Evolutionary conservation across 2,797 vertebrate genomes (phyloP).

Genomic region (Emydoidea blandingii): DNA sequence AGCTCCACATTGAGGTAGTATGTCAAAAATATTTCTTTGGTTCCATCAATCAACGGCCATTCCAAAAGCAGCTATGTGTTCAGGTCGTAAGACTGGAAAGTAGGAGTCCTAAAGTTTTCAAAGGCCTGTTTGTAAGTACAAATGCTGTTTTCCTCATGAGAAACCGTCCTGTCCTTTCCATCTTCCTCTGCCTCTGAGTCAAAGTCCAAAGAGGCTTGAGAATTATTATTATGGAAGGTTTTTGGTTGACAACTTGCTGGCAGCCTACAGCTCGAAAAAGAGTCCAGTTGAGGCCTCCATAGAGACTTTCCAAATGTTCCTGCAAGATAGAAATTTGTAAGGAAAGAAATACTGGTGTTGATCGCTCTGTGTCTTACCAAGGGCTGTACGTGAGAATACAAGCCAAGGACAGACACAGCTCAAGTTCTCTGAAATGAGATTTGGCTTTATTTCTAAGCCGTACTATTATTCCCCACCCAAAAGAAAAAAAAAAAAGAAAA

Average conservation of each 20-base stretch:
- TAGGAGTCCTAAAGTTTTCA: conserved; percentile 84
- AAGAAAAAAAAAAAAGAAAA: not conserved
- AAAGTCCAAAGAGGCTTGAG: conserved; percentile 79
- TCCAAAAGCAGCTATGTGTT: conserved; percentile 83
- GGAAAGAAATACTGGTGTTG: not conserved
- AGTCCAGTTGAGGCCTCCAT: conserved; percentile 87
- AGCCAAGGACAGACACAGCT: not conserved
- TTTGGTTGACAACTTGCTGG: conserved; percentile 76
- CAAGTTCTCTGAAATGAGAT: not conserved
- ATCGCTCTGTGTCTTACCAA: not conserved
- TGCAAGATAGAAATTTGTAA: conserved; percentile 72
- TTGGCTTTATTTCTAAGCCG: not conserved
- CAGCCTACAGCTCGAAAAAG: conserved; percentile 75
- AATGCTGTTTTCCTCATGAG: conserved; percentile 74
- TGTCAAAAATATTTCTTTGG: conserved; percentile 73
- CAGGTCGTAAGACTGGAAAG: conserved; percentile 75
- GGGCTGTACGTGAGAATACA: not conserved
- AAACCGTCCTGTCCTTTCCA: conserved; percentile 75
- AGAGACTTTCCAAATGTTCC: conserved; percentile 96
- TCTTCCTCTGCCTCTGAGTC: conserved; percentile 83
- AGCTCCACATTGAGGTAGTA: conserved; percentile 92
- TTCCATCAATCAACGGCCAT: conserved; percentile 44
- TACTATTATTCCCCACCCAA: not conserved
- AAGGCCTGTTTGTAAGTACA: conserved; percentile 82
- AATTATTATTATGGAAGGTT: conserved; percentile 79